Percentiles rank a stretch among this genome's conserved stretches.
phyloP scores from a whole-genome alignment of 2,797 vertebrate species.

The Sebastes miniatus region DNA sequence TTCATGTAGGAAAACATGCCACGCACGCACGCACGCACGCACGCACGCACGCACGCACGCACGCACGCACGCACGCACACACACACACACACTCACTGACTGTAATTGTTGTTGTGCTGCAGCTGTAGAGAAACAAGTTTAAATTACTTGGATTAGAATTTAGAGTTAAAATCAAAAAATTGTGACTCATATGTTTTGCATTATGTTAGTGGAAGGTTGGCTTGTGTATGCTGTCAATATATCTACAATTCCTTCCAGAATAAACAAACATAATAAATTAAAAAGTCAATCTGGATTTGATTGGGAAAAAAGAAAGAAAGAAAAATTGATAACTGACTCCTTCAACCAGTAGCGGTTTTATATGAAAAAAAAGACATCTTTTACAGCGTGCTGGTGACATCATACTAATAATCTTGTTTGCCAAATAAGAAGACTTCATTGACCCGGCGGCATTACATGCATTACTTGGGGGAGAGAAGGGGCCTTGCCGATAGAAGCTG shows the following conservation, averaged over 20 bases:
- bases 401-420: slow-evolving; percentile 6
- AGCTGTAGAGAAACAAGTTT: neutral
- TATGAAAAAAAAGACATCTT: neutral
- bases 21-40: neutral
- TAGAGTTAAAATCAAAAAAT: neutral
- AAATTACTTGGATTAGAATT: neutral
- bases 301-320: neutral
- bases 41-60: fast-evolving
- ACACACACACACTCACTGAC: neutral
- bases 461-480: slow-evolving; percentile 17
- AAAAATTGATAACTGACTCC: neutral
- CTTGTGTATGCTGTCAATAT: neutral
- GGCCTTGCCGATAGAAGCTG: slow-evolving; percentile 51
- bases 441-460: slow-evolving; percentile 19
- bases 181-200: neutral
- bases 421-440: slow-evolving; percentile 11
- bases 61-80: neutral
- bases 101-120: neutral
- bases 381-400: neutral
- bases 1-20: slow-evolving; percentile 35
- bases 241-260: no score
- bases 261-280: no score
- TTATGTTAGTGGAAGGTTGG: neutral
- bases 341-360: neutral
- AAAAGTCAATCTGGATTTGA: neutral